A percentile compares a stretch with the other conserved stretches of the same genome.
Conservation (phyloP, 2,113 vertebrate species). For the Columbina picui region DNA sequence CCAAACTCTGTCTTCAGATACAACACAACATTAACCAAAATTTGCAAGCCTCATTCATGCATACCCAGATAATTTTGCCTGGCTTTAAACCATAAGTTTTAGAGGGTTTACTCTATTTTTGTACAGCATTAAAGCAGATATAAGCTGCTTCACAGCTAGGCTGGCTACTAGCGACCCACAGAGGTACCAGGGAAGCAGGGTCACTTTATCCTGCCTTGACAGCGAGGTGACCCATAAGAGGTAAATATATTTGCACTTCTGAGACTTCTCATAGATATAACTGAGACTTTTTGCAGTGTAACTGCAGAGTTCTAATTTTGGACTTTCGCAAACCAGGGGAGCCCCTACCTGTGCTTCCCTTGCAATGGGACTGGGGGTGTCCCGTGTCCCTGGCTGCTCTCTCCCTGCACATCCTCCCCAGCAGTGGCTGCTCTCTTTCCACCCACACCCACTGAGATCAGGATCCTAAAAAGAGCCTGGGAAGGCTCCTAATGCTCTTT, state of each 20-base stretch:
- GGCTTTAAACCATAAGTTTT: neutral
- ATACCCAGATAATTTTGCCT: neutral
- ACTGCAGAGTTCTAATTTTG: neutral
- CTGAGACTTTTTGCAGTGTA: neutral
- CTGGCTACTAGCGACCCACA: neutral
- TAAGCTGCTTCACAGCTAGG: neutral
- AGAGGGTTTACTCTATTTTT: neutral
- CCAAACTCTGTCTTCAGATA: neutral
- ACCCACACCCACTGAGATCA: neutral
- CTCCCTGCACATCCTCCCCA: neutral
- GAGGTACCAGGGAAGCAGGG: neutral
- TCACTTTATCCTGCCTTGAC: neutral
- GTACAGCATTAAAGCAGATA: neutral
- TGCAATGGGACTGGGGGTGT: neutral
- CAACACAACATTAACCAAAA: neutral
- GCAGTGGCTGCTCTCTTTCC: neutral
- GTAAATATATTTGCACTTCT: neutral
- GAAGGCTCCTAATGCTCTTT: neutral
- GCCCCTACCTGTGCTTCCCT: neutral
- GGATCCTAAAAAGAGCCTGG: neutral
- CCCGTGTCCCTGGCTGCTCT: neutral
- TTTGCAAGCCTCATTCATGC: neutral
- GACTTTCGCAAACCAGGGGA: neutral
- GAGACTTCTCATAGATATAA: neutral
- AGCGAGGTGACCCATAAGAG: neutral